A percentile compares a stretch with the other conserved stretches of the same genome.
Conservation (phyloP, 2,113 vertebrate species). For the Urocynchramus pylzowi region DNA sequence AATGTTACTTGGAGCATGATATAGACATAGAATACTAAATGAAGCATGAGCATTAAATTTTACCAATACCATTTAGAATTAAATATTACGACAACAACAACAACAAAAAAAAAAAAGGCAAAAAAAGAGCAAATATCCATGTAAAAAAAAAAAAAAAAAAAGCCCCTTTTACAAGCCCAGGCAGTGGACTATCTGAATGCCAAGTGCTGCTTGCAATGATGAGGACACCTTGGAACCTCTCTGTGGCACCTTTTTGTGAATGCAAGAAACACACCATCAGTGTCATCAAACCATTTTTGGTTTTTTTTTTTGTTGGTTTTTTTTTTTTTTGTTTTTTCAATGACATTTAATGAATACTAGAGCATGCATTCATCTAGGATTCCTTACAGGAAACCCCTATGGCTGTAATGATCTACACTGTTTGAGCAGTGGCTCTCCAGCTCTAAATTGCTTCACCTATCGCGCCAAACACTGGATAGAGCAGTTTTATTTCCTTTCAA, state of each 20-base stretch:
- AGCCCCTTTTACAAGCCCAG: neutral
- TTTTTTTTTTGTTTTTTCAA: neutral
- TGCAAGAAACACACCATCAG: neutral
- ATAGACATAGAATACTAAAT: neutral
- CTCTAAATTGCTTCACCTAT: neutral
- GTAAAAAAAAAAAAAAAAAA: neutral
- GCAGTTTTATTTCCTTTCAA: neutral
- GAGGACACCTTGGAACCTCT: neutral
- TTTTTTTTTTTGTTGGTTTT: too few species aligned
- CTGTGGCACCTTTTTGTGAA: neutral
- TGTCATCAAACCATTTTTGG: neutral
- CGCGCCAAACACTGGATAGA: neutral
- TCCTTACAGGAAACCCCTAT: neutral
- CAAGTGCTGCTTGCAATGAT: neutral
- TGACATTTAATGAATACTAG: neutral
- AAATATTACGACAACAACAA: neutral
- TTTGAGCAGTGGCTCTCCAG: neutral
- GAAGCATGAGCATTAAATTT: neutral
- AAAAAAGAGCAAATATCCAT: neutral
- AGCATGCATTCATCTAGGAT: neutral
- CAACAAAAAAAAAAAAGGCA: neutral
- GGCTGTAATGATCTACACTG: neutral
- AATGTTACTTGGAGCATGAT: neutral
- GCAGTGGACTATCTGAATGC: neutral
- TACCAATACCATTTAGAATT: neutral